phyloP scores from a whole-genome alignment of 2,888 invertebrate genomes.

The Epiblema foenella region DNA sequence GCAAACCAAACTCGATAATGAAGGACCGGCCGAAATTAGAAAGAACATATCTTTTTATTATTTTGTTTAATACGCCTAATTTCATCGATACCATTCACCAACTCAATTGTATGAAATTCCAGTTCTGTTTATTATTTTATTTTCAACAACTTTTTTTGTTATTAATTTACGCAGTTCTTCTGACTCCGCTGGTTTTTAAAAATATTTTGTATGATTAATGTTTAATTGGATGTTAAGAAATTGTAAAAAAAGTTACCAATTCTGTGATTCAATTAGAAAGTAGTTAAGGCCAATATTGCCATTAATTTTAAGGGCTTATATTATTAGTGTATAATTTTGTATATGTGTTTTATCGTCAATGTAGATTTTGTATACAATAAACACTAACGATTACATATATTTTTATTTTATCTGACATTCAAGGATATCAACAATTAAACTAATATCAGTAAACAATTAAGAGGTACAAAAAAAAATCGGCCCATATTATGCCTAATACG shows the following conservation, averaged over 20 bases:
- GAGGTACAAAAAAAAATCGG: not conserved
- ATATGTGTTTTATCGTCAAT: constrained; percentile 48
- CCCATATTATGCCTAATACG: not conserved
- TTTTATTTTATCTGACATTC: constrained; percentile 26
- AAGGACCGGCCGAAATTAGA: not conserved
- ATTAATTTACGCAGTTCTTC: not conserved
- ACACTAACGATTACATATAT: constrained; percentile 45
- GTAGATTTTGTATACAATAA: constrained; percentile 52
- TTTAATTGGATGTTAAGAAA: constrained; percentile 23
- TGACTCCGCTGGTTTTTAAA: not conserved
- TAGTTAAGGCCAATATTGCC: constrained; percentile 58
- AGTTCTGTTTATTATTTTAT: not conserved
- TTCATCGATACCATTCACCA: too few relatives aligned
- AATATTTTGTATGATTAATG: not conserved
- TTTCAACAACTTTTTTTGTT: not conserved
- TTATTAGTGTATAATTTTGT: constrained; percentile 47
- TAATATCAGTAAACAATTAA: not conserved
- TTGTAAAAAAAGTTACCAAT: constrained; percentile 62
- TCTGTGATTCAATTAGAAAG: constrained; percentile 68
- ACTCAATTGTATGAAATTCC: too few relatives aligned
- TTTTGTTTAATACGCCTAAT: not conserved
- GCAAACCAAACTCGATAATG: not conserved
- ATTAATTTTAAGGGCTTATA: constrained; percentile 52
- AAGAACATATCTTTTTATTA: not conserved
- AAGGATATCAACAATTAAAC: not conserved